phyloP scores from a whole-genome alignment of 2,888 invertebrate species.

The Drosophila histrio region DNA sequence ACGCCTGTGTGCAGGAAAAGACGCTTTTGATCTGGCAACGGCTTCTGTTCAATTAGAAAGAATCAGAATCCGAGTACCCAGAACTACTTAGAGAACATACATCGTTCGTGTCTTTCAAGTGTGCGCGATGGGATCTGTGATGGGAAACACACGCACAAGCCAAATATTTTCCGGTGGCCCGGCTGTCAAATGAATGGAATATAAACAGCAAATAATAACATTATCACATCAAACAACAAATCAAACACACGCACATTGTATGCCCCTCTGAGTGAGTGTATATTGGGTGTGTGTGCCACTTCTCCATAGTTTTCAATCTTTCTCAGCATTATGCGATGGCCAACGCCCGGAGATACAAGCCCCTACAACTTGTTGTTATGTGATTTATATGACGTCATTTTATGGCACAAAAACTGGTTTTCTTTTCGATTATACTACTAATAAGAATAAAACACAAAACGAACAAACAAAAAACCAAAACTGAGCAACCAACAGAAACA shows the following conservation, averaged over 20 bases:
- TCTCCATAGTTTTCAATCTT: slow-evolving; percentile 4
- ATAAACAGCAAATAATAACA: slow-evolving; percentile 71
- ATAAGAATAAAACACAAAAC: slow-evolving; percentile 20
- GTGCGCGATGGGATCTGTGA: slow-evolving; percentile 35
- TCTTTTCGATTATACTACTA: slow-evolving; percentile 32
- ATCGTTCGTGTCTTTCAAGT: slow-evolving; percentile 18
- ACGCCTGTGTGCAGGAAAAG: slow-evolving; percentile 33
- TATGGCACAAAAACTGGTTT: slow-evolving; percentile 64
- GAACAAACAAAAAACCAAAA: slow-evolving; percentile 13
- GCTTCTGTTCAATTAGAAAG: slow-evolving; percentile 46
- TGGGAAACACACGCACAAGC: slow-evolving; percentile 49
- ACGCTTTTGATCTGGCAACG: slow-evolving; percentile 69
- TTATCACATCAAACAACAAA: slow-evolving; percentile 71
- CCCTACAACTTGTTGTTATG: slow-evolving; percentile 59
- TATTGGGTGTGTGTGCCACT: slow-evolving; percentile 26
- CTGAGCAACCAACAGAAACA: slow-evolving; percentile 17
- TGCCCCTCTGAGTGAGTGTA: neutral
- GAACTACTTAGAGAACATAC: neutral
- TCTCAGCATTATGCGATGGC: slow-evolving; percentile 9
- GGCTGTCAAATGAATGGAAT: slow-evolving; percentile 55
- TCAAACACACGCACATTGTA: slow-evolving; percentile 42
- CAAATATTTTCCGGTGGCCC: slow-evolving; percentile 36
- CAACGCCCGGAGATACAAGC: slow-evolving; percentile 37
- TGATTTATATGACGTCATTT: slow-evolving; percentile 62
- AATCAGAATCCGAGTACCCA: neutral